phyloP scores from a whole-genome alignment of 2,113 vertebrate genomes.

The Dolichotis patagonum region DNA sequence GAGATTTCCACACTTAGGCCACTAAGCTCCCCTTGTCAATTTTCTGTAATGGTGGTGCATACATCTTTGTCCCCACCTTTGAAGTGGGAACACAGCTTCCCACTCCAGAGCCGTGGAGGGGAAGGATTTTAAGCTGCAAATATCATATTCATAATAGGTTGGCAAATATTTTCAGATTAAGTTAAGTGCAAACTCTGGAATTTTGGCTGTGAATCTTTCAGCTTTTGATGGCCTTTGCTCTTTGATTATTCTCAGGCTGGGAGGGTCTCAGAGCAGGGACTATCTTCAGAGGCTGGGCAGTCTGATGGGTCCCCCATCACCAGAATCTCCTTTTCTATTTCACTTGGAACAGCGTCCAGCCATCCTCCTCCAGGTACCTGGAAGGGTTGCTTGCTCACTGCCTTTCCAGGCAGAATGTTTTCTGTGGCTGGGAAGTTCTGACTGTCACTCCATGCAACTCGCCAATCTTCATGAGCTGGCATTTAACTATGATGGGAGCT shows the following conservation, averaged over 20 bases:
- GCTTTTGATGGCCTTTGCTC: neutral
- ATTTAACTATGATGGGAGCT: neutral
- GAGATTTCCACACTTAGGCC: neutral
- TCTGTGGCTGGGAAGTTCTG: neutral
- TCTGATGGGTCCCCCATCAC: neutral
- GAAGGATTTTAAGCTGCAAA: slow-evolving; percentile 49
- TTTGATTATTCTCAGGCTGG: neutral
- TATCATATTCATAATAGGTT: slow-evolving; percentile 38
- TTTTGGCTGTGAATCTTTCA: neutral
- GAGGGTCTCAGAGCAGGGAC: neutral
- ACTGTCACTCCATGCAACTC: too few relatives aligned
- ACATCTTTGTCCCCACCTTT: neutral
- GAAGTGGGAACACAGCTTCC: neutral
- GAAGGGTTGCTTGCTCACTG: neutral
- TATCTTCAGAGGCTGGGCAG: neutral
- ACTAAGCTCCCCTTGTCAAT: neutral
- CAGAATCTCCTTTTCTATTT: neutral
- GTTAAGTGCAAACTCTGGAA: slow-evolving; percentile 22
- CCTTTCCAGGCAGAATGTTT: neutral
- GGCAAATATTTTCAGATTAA: slow-evolving; percentile 63
- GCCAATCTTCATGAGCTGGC: neutral
- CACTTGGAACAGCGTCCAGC: accelerated
- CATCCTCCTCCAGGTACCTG: neutral
- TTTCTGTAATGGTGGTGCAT: neutral
- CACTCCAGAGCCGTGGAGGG: neutral